Percentiles rank a stretch among this genome's conserved stretches.
Conservation (phyloP, 35 echinoderm and acorn worm genomes). For the Patiria miniata region DNA sequence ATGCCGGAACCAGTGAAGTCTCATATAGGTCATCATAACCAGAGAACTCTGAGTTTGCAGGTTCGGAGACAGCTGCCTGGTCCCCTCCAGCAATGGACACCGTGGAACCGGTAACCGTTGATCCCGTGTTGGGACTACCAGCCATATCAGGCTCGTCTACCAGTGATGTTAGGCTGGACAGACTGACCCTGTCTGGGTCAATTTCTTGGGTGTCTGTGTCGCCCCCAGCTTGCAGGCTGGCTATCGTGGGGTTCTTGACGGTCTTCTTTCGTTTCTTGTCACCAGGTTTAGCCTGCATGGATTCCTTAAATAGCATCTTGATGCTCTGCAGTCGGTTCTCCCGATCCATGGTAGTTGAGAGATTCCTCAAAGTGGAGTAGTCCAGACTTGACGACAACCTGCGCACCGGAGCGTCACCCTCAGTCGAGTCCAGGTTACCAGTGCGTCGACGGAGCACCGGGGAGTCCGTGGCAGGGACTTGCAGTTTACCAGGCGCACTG, state of each 20-base stretch:
- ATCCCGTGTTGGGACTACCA: not conserved
- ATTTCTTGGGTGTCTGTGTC: constrained; percentile 17
- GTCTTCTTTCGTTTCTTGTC: constrained; percentile 35
- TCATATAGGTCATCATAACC: constrained; percentile 61
- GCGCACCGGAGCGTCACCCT: constrained; percentile 46
- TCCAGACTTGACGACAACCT: constrained; percentile 81
- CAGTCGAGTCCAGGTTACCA: constrained; percentile 57
- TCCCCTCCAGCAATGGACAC: constrained; percentile 23
- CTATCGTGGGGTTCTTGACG: not conserved
- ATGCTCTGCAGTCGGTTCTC: constrained; percentile 68
- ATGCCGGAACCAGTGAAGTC: constrained; percentile 62
- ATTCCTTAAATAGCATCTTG: constrained; percentile 68
- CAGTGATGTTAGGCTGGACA: constrained; percentile 63
- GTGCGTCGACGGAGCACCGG: constrained; percentile 61
- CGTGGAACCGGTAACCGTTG: constrained; percentile 17
- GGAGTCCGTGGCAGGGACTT: constrained; percentile 72
- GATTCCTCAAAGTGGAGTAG: constrained; percentile 61
- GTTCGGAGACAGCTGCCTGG: constrained; percentile 30
- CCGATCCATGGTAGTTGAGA: constrained; percentile 39
- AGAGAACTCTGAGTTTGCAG: constrained; percentile 16
- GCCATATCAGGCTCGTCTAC: constrained; percentile 30
- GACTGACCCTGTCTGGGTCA: constrained; percentile 77
- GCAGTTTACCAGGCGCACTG: constrained; percentile 35
- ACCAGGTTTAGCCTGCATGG: constrained; percentile 55
- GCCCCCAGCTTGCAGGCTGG: not conserved